Evolutionary conservation across 2,113 vertebrate genomes (phyloP).

Genomic region (Manacus vitellinus): DNA sequence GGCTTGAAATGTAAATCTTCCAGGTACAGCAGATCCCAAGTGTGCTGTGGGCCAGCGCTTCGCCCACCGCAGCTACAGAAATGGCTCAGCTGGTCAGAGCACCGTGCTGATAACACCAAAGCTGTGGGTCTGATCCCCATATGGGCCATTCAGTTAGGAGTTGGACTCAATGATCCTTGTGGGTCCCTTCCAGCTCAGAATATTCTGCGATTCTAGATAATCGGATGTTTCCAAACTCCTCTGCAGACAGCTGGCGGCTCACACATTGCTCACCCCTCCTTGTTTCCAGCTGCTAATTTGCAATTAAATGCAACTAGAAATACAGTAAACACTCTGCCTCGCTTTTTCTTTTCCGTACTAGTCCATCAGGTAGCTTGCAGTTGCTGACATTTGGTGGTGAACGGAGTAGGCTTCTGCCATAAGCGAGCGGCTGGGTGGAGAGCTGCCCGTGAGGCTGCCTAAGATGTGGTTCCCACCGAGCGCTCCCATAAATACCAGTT

Average conservation of each 20-base stretch:
- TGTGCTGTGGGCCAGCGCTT: rapidly evolving
- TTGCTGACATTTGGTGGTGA: not conserved
- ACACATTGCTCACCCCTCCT: not conserved
- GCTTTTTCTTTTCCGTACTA: rapidly evolving
- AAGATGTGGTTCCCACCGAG: constrained; percentile 47
- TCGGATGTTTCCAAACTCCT: not conserved
- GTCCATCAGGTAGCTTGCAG: not conserved
- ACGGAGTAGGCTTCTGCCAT: not conserved
- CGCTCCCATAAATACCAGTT: not conserved
- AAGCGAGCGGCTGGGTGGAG: not conserved
- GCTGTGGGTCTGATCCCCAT: not conserved
- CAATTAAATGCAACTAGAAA: not conserved
- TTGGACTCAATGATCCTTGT: not conserved
- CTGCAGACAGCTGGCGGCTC: not conserved
- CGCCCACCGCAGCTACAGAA: not conserved
- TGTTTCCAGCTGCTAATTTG: constrained; percentile 42
- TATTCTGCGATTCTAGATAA: not conserved
- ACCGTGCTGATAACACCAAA: not conserved
- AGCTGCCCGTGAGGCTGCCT: not conserved
- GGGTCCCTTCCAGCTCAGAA: not conserved
- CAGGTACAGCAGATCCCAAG: not conserved
- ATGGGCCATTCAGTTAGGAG: not conserved
- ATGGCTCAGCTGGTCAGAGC: not conserved
- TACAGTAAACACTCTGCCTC: not conserved
- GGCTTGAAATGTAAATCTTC: not conserved